Evolutionary conservation across 1,140 invertebrate genomes (phyloP).

Genomic region (Fragariocoptes setiger): DNA sequence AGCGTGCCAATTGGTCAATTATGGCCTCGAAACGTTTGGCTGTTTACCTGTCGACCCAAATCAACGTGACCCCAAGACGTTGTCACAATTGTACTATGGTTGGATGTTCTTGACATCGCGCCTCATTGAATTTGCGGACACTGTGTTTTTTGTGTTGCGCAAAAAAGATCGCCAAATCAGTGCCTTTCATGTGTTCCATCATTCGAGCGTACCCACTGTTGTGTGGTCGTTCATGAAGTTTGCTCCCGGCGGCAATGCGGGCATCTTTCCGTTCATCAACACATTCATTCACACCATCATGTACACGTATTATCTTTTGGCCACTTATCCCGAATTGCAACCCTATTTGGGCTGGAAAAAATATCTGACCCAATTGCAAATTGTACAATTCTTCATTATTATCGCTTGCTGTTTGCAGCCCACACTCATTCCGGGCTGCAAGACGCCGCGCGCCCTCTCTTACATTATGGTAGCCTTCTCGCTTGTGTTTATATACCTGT

Average conservation of each 20-base stretch:
- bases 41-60: not conserved
- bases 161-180: conserved; percentile 49
- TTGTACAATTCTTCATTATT: conserved; percentile 5
- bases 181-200: conserved; percentile 6
- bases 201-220: conserved; percentile 3
- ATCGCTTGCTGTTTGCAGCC: not conserved
- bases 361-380: conserved; percentile 3
- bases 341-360: conserved; percentile 5
- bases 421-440: conserved; percentile 2
- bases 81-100: conserved; percentile 21
- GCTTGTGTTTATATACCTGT: not conserved
- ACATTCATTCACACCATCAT: conserved; percentile 41
- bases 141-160: conserved; percentile 55
- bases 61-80: not conserved
- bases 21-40: conserved; percentile 1
- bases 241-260: conserved; percentile 1
- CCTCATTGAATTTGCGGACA: conserved; percentile 64
- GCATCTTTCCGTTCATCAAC: conserved; percentile 25
- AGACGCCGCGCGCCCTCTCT: not conserved
- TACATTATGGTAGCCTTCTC: not conserved
- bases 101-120: conserved; percentile 61
- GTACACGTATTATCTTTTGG: conserved; percentile 19
- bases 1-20: conserved; percentile 3
- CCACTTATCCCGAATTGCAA: conserved; percentile 1
- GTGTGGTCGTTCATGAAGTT: conserved; percentile 6